Evolutionary conservation across 30 jellyfish, hydroid and myxozoan genomes (phyloP), one percentile per base, ranked within the genome.

Genomic region (Hydra vulgaris): DNA sequence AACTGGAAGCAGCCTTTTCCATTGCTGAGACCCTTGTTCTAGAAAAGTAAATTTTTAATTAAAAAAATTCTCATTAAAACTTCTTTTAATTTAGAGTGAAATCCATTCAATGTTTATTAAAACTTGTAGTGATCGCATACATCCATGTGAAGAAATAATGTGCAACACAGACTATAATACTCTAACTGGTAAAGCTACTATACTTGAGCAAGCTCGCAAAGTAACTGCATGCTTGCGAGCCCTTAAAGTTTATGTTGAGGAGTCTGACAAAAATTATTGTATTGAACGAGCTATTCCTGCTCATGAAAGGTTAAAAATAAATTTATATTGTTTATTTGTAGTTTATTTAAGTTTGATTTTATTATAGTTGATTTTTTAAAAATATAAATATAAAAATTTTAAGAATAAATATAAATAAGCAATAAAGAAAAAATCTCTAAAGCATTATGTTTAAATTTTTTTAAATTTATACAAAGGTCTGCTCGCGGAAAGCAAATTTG

Each of bases 401-500:
- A n/a, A n/a, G n/a, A n/a, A n/a, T n/a, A n/a, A n/a, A n/a, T n/a
- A n/a, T n/a, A n/a, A n/a, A n/a, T n/a, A n/a, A n/a, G n/a, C n/a
- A n/a, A n/a, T n/a, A n/a, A n/a, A n/a, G n/a, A n/a, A n/a, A n/a
- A n/a, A n/a, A n/a, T n/a, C n/a, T n/a, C n/a, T n/a, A n/a, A n/a
- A n/a, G n/a, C n/a, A n/a, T n/a, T n/a, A n/a, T n/a, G n/a, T n/a
- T n/a, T n/a, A n/a, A n/a, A n/a, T n/a, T n/a, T n/a, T n/a, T n/a
- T n/a, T n/a, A n/a, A n/a, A n/a, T 15, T 56, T 56, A 56, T 56
- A 15, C n/a, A 15, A 15, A 56, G 71, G n/a, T 17, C 71, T 21
- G 86, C 94, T 68, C 95, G 98, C 15, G 98, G 96, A 61, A 87
- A 87, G 74, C 98, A 92, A 25, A 84, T 92, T 18, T 87, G 96